Evolutionary conservation across 2,797 vertebrate genomes (phyloP), one percentile per base, ranked within the genome.

Genomic region (Philypnodon macrostomus): DNA sequence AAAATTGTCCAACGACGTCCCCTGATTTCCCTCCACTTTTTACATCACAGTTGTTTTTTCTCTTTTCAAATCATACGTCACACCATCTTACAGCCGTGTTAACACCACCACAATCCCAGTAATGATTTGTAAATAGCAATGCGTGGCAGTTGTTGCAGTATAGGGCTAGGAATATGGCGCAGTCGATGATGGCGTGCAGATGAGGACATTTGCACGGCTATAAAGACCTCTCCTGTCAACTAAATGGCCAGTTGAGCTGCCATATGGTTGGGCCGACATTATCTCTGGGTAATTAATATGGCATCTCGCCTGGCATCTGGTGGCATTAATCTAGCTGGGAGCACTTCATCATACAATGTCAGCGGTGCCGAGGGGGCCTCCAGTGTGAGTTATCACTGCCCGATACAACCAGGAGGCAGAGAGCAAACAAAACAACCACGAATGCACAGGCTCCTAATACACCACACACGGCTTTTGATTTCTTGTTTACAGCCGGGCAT

Each of bases 271-370:
- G 55, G 72, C 79, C 88, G 88, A 87, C 88, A 90, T 90, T 90
- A 90, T 89, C 87, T 88, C 79, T 80, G 86, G 84, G 84, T 89
- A 89, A 90, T 89, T 89, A 90, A 90, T 90, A 89, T 87, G 85
- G 87, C 87, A 89, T 88, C 88, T 87, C 85, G 83, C 82, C 83
- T 86, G 89, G 88, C 90, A 90, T 89, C 88, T 90, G 89, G 89
- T 84, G 85, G 80, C 88, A 90, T 90, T 90, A 89, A 89, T 90
- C 89, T 89, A 73, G 78, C 79, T 62, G 69, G 39, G 83, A 87
- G 79, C 77, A 51, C 67, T 80, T 81, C 82, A 84, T 88, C 85
- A 81, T 72, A 39, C 80, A 63, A 58, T 70, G 82, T 84, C 77
- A 65, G 70, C 61, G 61, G 73, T 53, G 77, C 79, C 68, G 77